A percentile compares a stretch with the other conserved stretches of the same genome.
Conservation (phyloP, 2,888 invertebrate genomes). For the Helleia helle region DNA sequence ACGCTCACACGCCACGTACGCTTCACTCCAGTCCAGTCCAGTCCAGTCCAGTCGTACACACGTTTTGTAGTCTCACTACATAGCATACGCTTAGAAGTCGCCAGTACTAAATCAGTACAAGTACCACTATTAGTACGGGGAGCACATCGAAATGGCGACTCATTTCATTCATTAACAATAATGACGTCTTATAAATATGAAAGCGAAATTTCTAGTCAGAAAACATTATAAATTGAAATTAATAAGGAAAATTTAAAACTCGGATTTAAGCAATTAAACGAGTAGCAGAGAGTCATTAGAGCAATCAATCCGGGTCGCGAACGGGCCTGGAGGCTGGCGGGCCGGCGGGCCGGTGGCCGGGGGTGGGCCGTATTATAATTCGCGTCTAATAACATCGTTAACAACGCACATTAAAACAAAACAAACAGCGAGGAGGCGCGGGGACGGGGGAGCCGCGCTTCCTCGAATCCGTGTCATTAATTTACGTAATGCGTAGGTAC, state of each 20-base stretch:
- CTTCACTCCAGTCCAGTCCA: no score
- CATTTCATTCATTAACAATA: conserved; percentile 1
- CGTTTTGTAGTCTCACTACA: no score
- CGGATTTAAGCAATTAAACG: conserved; percentile 59
- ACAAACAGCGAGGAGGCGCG: conserved; percentile 58
- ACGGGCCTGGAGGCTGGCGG: conserved; percentile 28
- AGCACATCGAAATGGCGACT: no score
- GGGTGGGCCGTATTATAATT: conserved; percentile 54
- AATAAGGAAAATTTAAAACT: conserved; percentile 44
- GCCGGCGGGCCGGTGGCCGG: conserved; percentile 28
- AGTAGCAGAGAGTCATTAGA: conserved; percentile 65
- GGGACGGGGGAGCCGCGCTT: conserved; percentile 66
- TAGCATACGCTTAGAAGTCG: no score
- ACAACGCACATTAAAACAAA: conserved; percentile 72
- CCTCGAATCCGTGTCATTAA: conserved; percentile 75
- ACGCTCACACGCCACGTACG: conserved; percentile 17
- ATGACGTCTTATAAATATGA: conserved; percentile 3
- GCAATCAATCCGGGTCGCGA: conserved; percentile 47
- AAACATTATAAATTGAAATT: conserved; percentile 38
- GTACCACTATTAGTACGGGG: no score
- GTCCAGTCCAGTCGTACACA: no score
- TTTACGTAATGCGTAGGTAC: conserved; percentile 75
- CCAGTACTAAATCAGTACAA: no score
- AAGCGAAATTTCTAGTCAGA: conserved; percentile 8
- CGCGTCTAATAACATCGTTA: conserved; percentile 71